Conservation (phyloP, 2,888 invertebrate genomes). For the Andrena trimmerana region DNA sequence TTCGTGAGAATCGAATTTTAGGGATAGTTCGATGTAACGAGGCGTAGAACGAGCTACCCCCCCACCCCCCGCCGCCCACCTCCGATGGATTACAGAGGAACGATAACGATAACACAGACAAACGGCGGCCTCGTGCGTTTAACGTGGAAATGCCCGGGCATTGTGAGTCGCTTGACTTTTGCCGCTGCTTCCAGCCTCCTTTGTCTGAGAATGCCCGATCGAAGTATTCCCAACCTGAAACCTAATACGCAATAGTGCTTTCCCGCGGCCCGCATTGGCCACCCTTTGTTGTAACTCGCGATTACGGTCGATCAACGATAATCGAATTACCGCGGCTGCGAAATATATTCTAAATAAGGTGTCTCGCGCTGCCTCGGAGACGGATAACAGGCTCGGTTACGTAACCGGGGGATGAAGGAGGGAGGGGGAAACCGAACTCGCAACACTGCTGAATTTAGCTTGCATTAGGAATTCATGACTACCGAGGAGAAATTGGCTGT, state of each 20-base stretch:
- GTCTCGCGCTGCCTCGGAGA: constrained; percentile 12
- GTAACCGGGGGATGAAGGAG: constrained; percentile 29
- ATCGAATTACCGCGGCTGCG: constrained; percentile 58
- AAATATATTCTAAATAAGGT: constrained; percentile 57
- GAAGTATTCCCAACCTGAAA: constrained; percentile 68
- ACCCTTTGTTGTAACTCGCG: constrained; percentile 39
- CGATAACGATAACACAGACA: constrained; percentile 31
- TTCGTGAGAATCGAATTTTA: constrained; percentile 37
- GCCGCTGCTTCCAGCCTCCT: constrained; percentile 25
- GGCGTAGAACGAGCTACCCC: not conserved
- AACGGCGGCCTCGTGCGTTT: constrained; percentile 15
- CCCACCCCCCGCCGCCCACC: no score
- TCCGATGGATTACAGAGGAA: constrained; percentile 12
- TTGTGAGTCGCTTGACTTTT: constrained; percentile 31
- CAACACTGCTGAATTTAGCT: constrained; percentile 38
- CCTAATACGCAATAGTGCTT: constrained; percentile 62
- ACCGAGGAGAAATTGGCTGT: constrained; percentile 46
- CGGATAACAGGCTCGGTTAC: constrained; percentile 39
- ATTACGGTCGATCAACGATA: constrained; percentile 59
- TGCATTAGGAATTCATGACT: constrained; percentile 36
- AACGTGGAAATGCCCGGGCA: not conserved
- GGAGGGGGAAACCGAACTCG: constrained; percentile 18
- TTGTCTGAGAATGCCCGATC: constrained; percentile 66
- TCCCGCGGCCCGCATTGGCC: constrained; percentile 63
- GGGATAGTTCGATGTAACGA: constrained; percentile 5